Percentiles rank a stretch among this genome's conserved stretches.
Evolutionary conservation across 2,797 vertebrate genomes (phyloP).

Genomic region (Hypotaenidia okinawae): DNA sequence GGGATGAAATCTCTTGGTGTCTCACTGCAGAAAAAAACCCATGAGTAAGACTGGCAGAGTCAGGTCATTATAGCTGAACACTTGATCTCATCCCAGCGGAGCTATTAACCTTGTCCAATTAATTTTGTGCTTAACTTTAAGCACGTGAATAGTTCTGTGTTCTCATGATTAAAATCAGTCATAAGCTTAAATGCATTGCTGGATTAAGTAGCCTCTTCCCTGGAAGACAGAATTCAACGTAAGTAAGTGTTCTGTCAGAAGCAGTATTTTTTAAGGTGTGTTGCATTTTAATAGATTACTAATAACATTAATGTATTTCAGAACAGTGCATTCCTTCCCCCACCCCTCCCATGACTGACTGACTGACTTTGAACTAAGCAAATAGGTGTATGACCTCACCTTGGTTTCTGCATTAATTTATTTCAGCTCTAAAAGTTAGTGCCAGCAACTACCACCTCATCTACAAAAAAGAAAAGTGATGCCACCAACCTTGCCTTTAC

Average conservation of each 20-base stretch:
- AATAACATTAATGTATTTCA: neutral
- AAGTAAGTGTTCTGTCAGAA: neutral
- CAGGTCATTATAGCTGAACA: neutral
- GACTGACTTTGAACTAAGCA: slow-evolving; percentile 8
- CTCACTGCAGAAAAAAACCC: neutral
- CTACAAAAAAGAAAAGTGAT: neutral
- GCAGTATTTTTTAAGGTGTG: neutral
- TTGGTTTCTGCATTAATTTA: slow-evolving; percentile 32
- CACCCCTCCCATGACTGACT: neutral
- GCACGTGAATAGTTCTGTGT: neutral
- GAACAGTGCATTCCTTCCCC: neutral
- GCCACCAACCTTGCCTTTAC: neutral
- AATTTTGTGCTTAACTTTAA: neutral
- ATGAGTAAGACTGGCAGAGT: neutral
- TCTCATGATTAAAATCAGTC: neutral
- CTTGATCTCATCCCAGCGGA: neutral
- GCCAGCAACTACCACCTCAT: neutral
- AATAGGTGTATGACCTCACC: neutral
- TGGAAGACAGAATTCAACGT: neutral
- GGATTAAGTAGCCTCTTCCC: neutral
- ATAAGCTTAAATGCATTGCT: neutral
- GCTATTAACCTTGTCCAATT: neutral
- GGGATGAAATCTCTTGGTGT: neutral
- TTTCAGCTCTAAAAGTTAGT: slow-evolving; percentile 1
- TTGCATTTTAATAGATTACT: neutral